Conservation (phyloP, 2,113 vertebrate genomes). For the Melanerpes formicivorus region DNA sequence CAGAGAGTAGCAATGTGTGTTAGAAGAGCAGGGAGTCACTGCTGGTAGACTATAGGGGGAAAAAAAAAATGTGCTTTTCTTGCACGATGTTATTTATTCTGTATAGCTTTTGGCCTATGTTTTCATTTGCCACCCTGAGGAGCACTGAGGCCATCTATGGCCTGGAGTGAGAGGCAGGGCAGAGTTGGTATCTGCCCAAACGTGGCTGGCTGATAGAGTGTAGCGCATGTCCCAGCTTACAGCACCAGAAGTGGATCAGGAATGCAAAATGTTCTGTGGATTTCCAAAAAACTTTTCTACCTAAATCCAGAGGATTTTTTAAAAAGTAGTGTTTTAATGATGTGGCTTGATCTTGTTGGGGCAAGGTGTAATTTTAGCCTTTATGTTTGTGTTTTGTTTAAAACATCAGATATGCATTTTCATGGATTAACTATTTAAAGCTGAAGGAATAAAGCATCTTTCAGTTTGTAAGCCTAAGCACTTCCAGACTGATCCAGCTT, state of each 20-base stretch:
- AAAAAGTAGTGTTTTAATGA: background rate
- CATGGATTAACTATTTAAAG: background rate
- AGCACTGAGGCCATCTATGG: accelerated
- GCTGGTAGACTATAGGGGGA: background rate
- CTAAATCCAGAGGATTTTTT: background rate
- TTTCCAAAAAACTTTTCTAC: background rate
- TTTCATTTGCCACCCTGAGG: background rate
- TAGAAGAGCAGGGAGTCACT: background rate
- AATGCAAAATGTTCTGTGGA: background rate
- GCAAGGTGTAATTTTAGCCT: background rate
- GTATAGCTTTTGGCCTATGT: background rate
- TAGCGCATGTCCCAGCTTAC: background rate
- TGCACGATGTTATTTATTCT: background rate
- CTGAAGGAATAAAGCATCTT: background rate
- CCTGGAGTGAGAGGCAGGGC: accelerated
- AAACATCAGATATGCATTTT: background rate
- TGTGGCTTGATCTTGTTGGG: accelerated
- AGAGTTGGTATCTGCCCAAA: background rate
- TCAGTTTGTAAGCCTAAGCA: background rate
- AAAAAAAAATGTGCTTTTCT: background rate
- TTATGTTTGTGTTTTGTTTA: background rate
- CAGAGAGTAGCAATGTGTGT: background rate
- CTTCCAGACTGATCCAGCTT: background rate
- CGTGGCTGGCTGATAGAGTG: background rate
- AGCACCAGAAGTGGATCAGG: background rate